These are phyloP conservation scores for Microplitis manilae DNA, from an alignment of 2,888 invertebrate species.

Conservation along the genomic window DNA sequence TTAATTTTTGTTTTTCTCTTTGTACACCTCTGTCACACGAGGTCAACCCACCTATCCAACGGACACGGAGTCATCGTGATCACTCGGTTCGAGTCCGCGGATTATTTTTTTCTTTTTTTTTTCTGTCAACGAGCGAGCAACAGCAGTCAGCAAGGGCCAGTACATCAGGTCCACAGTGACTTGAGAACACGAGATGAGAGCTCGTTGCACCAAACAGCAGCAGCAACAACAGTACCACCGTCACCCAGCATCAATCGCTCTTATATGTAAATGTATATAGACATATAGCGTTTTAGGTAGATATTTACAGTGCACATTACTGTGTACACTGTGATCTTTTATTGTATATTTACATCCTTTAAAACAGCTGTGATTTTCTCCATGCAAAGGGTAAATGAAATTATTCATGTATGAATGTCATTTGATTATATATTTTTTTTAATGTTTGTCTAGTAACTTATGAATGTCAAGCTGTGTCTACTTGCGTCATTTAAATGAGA, in stretches of 20 bases:
- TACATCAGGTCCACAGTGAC: neutral
- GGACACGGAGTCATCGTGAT: slow-evolving; percentile 35
- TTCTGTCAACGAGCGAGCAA: neutral
- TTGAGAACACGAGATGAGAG: slow-evolving; percentile 1
- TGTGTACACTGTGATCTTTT: slow-evolving; percentile 45
- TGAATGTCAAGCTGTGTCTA: slow-evolving; percentile 26
- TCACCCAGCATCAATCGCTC: slow-evolving; percentile 37
- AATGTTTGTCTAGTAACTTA: slow-evolving; percentile 31
- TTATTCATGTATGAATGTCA: slow-evolving; percentile 26
- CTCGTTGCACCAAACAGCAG: slow-evolving; percentile 22
- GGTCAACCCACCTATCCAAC: slow-evolving; percentile 1
- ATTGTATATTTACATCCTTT: slow-evolving; percentile 46
- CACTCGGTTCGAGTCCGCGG: neutral
- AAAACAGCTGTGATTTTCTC: slow-evolving; percentile 67
- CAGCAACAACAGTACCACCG: slow-evolving; percentile 30
- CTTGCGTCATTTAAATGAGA: slow-evolving; percentile 14
- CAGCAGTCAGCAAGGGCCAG: neutral
- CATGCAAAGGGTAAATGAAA: slow-evolving; percentile 46
- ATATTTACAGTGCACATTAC: slow-evolving; percentile 32
- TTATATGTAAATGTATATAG: slow-evolving; percentile 44
- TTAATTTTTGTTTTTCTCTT: slow-evolving; percentile 22
- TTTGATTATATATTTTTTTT: slow-evolving; percentile 36
- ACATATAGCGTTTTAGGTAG: slow-evolving; percentile 43
- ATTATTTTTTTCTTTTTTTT: neutral
- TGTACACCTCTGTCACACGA: slow-evolving; percentile 28